These are phyloP conservation scores for Drosophila ustulata DNA, from an alignment of 2,888 invertebrate genomes.

Conservation along the genomic window DNA sequence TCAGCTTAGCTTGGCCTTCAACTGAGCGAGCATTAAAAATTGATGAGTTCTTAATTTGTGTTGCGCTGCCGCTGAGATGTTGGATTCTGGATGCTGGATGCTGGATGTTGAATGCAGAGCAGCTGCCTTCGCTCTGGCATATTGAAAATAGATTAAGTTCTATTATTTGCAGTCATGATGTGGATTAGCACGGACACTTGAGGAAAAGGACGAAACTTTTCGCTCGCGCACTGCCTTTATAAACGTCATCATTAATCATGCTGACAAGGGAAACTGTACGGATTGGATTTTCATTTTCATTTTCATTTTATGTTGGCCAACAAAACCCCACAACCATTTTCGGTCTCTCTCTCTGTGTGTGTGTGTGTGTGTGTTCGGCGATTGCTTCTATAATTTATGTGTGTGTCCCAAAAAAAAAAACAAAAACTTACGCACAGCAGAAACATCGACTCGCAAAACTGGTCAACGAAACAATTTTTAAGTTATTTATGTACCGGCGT, in stretches of 20 bases:
- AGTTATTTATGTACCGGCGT: conserved; percentile 68
- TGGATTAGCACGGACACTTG: conserved; percentile 79
- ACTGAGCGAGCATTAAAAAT: conserved; percentile 76
- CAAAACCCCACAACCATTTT: conserved; percentile 43
- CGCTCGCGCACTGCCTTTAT: conserved; percentile 55
- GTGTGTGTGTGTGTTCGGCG: conserved; percentile 22
- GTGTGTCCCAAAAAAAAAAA: conserved; percentile 24
- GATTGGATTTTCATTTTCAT: conserved; percentile 68
- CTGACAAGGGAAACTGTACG: conserved; percentile 68
- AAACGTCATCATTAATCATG: conserved; percentile 80
- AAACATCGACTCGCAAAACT: neutral
- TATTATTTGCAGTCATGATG: conserved; percentile 82
- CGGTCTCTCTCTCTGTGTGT: conserved; percentile 11
- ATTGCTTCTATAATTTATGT: conserved; percentile 71
- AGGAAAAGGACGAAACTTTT: conserved; percentile 55
- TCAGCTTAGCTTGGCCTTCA: conserved; percentile 40
- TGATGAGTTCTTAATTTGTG: conserved; percentile 82
- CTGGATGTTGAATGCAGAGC: conserved; percentile 1
- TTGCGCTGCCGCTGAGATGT: conserved; percentile 48
- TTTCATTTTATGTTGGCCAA: conserved; percentile 47
- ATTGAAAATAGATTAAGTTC: conserved; percentile 83
- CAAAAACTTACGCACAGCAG: conserved; percentile 38
- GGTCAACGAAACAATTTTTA: conserved; percentile 23
- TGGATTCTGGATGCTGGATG: neutral
- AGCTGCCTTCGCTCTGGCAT: conserved; percentile 55